Evolutionary conservation across 2,113 vertebrate species (phyloP), one percentile per base, ranked within the genome.

Genomic region (Xiphophorus couchianus): DNA sequence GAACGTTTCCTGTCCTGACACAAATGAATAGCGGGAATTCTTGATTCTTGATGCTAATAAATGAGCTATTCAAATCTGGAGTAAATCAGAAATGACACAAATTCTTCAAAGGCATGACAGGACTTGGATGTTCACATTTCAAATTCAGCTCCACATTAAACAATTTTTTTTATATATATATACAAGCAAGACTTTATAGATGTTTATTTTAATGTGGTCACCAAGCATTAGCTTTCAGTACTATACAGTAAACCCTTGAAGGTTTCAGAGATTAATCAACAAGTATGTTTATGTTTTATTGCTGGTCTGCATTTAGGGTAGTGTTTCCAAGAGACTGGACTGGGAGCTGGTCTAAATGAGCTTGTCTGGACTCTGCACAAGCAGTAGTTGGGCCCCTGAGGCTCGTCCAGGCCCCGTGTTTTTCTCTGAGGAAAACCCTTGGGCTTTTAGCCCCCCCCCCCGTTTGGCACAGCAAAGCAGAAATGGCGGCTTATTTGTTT

Each of bases 401-500:
- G 78, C 67, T 76, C 69, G 85, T 85, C 81, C 82, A 62, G 35
- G 84, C 85, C 80, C 76, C 10, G 3, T 87, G 83, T 90, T 92
- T 90, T 84, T 87, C 76, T 90, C 73, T 44, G 73, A 87, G 74
- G 84, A 88, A 82, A 86, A 88, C 81, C 89, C 76, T 12, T 70
- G 62, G 84, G 78, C 77, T 73, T 86, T 90, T 69, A 70, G 31
- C 62, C 67, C 11, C 11, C 1, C 31, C 31, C 30, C 31, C 85
- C 28, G 12, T 67, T 29, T 73, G 58, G 77, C 73, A 63, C 5
- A 1, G 72, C 74, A 69, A 37, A 62, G 71, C 48, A 74, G 62
- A 71, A 67, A 80, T 78, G 83, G 77, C 5, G n/a, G 68, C 63
- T 76, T 87, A 86, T 88, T 89, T 90, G 86, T 90, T 89, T 91